phyloP scores from a whole-genome alignment of 2,113 vertebrate species.

The Genyomyrus donnyi region DNA sequence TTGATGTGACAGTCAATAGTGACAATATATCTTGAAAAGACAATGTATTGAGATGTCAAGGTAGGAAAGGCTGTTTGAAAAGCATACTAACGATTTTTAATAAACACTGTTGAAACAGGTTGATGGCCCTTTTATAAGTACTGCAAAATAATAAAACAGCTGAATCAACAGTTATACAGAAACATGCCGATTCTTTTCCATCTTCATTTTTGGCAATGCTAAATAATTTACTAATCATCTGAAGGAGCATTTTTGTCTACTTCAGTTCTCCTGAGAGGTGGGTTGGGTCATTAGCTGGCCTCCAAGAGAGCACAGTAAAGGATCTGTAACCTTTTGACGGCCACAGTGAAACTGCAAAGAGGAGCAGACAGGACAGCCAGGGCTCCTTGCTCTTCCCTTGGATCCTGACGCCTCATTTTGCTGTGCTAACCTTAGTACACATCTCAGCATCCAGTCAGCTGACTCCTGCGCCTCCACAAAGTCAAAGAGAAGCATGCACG shows the following conservation, averaged over 20 bases:
- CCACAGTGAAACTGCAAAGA: not conserved
- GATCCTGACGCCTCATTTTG: not conserved
- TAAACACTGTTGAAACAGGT: not conserved
- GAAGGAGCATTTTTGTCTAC: not conserved
- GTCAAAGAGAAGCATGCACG: not conserved
- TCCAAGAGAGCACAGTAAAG: not conserved
- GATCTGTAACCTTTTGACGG: not conserved
- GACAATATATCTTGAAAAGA: not conserved
- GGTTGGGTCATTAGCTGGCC: not conserved
- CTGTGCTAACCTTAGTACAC: not conserved
- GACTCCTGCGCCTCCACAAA: not conserved
- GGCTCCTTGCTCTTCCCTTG: not conserved
- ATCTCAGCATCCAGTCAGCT: not conserved
- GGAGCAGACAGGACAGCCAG: not conserved
- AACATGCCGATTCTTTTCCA: not conserved
- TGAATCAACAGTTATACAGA: not conserved
- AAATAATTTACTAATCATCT: not conserved
- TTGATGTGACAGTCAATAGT: constrained; percentile 53
- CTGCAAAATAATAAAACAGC: not conserved
- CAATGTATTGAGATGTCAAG: not conserved
- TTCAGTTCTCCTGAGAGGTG: not conserved
- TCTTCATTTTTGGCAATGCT: not conserved
- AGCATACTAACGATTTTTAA: not conserved
- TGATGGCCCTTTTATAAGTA: not conserved
- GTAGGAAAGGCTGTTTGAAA: not conserved